phyloP scores from a whole-genome alignment of 2,888 invertebrate genomes.

The Osedax fenrisi region DNA sequence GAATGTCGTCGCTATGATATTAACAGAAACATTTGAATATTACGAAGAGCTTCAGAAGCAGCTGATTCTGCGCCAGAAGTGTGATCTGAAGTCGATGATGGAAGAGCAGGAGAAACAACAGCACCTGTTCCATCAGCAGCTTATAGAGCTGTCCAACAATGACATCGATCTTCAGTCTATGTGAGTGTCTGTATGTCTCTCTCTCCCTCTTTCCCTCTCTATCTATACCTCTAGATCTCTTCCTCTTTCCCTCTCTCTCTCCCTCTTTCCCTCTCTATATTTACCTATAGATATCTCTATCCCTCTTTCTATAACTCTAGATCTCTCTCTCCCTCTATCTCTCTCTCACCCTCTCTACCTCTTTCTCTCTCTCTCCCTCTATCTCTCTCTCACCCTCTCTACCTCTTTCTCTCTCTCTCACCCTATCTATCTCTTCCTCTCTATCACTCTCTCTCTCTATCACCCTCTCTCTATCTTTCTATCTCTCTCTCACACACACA shows the following conservation, averaged over 20 bases:
- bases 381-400: not conserved
- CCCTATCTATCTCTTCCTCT: not conserved
- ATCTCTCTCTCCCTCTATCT: not conserved
- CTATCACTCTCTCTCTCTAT: not conserved
- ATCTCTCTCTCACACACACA: not conserved
- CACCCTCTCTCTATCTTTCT: not conserved
- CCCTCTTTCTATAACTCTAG: not conserved
- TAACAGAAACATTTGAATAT: slow-evolving; percentile 38
- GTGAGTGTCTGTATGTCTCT: no score
- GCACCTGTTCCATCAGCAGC: slow-evolving; percentile 49
- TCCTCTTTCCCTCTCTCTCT: no score
- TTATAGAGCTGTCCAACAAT: slow-evolving; percentile 12
- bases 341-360: not conserved
- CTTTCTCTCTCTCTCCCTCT: not conserved
- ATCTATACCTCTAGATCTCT: no score
- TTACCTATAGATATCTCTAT: no score
- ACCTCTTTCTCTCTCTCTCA: not conserved
- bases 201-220: no score
- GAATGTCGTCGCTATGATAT: no score
- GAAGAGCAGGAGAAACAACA: slow-evolving; percentile 58
- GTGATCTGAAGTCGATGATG: slow-evolving; percentile 38
- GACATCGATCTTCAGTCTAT: no score
- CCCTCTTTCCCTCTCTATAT: no score
- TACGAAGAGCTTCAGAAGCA: slow-evolving; percentile 40
- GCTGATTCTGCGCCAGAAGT: slow-evolving; percentile 34